Percentiles rank a stretch among this genome's conserved stretches.
These are phyloP conservation scores for Crenichthys baileyi DNA, from an alignment of 2,797 vertebrate species.

Conservation along the genomic window DNA sequence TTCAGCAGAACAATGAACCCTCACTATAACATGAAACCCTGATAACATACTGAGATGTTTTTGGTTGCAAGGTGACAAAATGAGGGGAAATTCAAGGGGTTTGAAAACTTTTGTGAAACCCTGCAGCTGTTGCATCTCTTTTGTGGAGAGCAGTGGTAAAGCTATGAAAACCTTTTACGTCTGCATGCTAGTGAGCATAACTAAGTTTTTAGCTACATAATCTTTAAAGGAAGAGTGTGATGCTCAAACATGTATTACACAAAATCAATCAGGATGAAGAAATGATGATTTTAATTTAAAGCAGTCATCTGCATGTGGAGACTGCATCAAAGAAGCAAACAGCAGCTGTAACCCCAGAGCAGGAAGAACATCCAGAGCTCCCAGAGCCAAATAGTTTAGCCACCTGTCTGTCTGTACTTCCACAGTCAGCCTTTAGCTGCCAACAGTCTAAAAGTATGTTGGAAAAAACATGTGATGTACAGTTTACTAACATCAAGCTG, in stretches of 20 bases:
- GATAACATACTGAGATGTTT: neutral
- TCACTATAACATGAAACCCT: neutral
- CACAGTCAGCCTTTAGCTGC: slow-evolving; percentile 40
- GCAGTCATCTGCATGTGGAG: too few species aligned
- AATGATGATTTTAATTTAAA: too few species aligned
- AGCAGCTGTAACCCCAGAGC: slow-evolving; percentile 14
- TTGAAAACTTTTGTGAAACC: neutral
- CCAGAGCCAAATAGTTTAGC: slow-evolving; percentile 34
- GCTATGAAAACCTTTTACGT: neutral
- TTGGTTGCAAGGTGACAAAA: neutral
- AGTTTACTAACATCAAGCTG: slow-evolving; percentile 59
- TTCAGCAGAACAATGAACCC: too few species aligned
- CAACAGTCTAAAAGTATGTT: slow-evolving; percentile 54
- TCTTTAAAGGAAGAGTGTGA: too few species aligned
- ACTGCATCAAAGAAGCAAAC: slow-evolving; percentile 3
- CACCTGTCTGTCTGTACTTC: slow-evolving; percentile 66
- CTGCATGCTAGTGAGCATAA: neutral
- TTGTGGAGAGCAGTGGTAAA: neutral
- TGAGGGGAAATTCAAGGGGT: neutral
- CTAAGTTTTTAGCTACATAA: too few species aligned
- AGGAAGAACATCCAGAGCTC: slow-evolving; percentile 21
- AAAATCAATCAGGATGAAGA: too few species aligned
- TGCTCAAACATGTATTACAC: neutral
- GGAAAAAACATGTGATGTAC: slow-evolving; percentile 48
- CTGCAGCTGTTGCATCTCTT: neutral